Percentiles rank a stretch among this genome's conserved stretches.
Evolutionary conservation across 2,888 invertebrate species (phyloP).

Genomic region (Cylindroiulus punctatus): DNA sequence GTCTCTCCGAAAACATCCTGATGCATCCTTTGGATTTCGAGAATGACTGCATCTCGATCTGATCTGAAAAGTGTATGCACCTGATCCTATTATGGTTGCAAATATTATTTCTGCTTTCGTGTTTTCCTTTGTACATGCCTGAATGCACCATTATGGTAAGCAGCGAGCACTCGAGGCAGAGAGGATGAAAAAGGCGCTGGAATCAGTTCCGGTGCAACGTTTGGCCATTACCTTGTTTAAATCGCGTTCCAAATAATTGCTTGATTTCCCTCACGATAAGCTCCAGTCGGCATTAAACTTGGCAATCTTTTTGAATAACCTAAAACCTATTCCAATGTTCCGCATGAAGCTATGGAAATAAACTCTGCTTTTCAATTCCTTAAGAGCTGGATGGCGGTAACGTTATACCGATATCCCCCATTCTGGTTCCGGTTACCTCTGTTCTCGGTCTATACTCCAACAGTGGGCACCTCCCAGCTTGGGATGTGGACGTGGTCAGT

Average conservation of each 20-base stretch:
- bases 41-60: neutral
- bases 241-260: constrained; percentile 34
- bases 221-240: constrained; percentile 19
- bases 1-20: neutral
- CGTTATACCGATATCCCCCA: neutral
- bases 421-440: neutral
- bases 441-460: neutral
- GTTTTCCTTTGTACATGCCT: constrained; percentile 1
- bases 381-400: neutral
- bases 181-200: neutral
- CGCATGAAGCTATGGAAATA: constrained; percentile 23
- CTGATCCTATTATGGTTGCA: neutral
- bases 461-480: no score
- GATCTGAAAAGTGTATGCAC: neutral
- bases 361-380: neutral
- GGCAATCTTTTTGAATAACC: constrained; percentile 11
- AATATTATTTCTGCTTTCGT: neutral
- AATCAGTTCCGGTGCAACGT: constrained; percentile 21
- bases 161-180: neutral
- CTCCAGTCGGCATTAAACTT: constrained; percentile 25
- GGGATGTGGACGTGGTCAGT: no score
- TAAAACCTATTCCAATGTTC: constrained; percentile 26
- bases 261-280: constrained; percentile 10
- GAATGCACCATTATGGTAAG: constrained; percentile 17
- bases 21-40: neutral